Evolutionary conservation across 2,797 vertebrate genomes (phyloP).

Genomic region (Onychomys leucogaster): DNA sequence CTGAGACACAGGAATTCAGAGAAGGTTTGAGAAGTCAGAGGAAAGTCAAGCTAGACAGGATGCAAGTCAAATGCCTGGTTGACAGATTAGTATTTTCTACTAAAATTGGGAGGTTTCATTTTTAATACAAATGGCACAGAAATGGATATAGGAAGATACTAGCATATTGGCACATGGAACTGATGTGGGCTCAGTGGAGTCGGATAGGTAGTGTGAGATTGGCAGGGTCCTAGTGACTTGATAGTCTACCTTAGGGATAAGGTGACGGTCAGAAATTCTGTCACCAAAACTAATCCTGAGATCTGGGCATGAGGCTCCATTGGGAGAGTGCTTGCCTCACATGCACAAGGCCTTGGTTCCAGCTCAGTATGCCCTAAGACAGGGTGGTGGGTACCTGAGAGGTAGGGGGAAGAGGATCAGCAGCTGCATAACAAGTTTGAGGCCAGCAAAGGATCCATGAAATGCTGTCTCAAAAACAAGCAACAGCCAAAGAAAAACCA

Average conservation of each 20-base stretch:
- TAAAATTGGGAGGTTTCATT: not conserved
- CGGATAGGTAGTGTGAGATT: accelerated
- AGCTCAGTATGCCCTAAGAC: not conserved
- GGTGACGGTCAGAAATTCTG: not conserved
- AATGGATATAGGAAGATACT: accelerated
- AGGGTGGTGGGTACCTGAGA: not conserved
- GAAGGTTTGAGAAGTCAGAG: too few species aligned
- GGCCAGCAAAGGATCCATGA: too few species aligned
- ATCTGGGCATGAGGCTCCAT: not conserved
- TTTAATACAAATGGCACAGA: accelerated
- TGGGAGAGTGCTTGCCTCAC: too few species aligned
- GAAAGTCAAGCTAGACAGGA: not conserved
- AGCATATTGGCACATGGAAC: not conserved
- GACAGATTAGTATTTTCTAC: not conserved
- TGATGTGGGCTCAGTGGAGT: accelerated
- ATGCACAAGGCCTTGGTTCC: too few species aligned
- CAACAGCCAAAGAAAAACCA: not conserved
- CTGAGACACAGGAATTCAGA: not conserved
- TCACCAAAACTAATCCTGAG: not conserved
- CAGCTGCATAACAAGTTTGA: not conserved
- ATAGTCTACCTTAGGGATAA: not conserved
- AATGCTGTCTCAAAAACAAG: not conserved
- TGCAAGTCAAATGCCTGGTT: accelerated
- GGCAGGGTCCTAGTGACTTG: not conserved
- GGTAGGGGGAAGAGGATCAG: not conserved